Conservation (phyloP, 2,888 invertebrate species). For the Pomacea canaliculata region DNA sequence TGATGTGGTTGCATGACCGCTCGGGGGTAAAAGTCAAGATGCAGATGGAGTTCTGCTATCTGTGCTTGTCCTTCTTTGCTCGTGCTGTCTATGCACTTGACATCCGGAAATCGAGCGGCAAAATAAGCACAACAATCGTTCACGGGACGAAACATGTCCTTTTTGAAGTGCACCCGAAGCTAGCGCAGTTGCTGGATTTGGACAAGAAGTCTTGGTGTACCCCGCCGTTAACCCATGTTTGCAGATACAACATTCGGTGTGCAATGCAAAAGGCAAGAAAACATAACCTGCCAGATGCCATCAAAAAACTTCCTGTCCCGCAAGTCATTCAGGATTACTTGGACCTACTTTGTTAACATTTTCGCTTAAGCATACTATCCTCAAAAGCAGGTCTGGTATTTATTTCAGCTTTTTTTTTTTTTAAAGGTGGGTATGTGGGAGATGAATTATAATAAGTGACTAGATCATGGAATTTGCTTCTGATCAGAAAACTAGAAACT, state of each 20-base stretch:
- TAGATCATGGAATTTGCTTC: too few species aligned
- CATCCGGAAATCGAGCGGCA: constrained; percentile 11
- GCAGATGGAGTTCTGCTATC: neutral
- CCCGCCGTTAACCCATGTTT: constrained; percentile 10
- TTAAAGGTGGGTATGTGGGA: too few species aligned
- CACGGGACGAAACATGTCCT: neutral
- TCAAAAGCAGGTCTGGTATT: too few species aligned
- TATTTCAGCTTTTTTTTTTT: too few species aligned
- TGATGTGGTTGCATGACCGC: neutral
- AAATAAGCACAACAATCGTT: neutral
- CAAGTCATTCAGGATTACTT: neutral
- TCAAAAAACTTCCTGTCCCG: neutral
- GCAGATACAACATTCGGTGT: constrained; percentile 15
- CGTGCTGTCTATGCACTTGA: constrained; percentile 10
- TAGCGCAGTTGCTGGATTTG: constrained; percentile 6
- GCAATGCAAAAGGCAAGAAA: constrained; percentile 2
- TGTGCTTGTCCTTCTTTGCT: constrained; percentile 2
- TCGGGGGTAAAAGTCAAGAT: neutral
- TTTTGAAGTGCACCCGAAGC: constrained; percentile 6
- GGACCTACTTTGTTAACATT: neutral
- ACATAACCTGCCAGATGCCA: neutral
- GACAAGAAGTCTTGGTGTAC: neutral
- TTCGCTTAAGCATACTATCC: too few species aligned
- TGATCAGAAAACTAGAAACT: too few species aligned
- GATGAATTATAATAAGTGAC: too few species aligned